Evolutionary conservation across 1,140 invertebrate species (phyloP), one percentile per base, ranked within the genome.

Genomic region (Tetragonula clypearis): DNA sequence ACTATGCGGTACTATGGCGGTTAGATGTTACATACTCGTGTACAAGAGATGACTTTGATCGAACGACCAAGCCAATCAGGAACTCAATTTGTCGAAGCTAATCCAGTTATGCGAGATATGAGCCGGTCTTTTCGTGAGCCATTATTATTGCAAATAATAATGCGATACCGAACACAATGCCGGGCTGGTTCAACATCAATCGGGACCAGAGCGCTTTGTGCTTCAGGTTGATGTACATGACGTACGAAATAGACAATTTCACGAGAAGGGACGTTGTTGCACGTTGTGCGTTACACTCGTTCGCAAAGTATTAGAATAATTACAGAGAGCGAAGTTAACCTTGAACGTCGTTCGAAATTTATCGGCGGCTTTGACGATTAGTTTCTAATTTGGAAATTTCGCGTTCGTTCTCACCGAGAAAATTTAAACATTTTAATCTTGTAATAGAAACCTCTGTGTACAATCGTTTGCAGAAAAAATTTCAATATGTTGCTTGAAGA

Each of bases 71-170:
- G 82, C 82, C 82, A 84, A 84, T 84, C 82, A 84, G 76, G 82
- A 84, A 84, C 75, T 84, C 82, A 84, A 84, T 84, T 84, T 84
- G 82, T 84, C 82, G 75, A 84, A 79, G 82, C 76, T 84, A 84
- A 84, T 84, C 75, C 76, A 84, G 82, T 84, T 84, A 84, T 49
- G 66, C 35, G 75, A 79, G 82, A 79, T 79, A 84, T 53, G 75
- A 79, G 76, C 76, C 55, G 82, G 82, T 79, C 75, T 84, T 84
- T 84, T 84, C 82, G 66, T 26, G 55, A n/a, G n/a, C 75, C 55
- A 55, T 84, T 84, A 84, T 84, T 79, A 84, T 79, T 84, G 65
- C 66, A 84, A 79, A 84, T 84, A 84, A 79, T 79, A 84, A 79
- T 56, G 49, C 21, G 41, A 66, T 82, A n/a, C 60, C 15, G 49